Conservation (phyloP, 2,113 vertebrate species). For the Poeciliopsis retropinna region DNA sequence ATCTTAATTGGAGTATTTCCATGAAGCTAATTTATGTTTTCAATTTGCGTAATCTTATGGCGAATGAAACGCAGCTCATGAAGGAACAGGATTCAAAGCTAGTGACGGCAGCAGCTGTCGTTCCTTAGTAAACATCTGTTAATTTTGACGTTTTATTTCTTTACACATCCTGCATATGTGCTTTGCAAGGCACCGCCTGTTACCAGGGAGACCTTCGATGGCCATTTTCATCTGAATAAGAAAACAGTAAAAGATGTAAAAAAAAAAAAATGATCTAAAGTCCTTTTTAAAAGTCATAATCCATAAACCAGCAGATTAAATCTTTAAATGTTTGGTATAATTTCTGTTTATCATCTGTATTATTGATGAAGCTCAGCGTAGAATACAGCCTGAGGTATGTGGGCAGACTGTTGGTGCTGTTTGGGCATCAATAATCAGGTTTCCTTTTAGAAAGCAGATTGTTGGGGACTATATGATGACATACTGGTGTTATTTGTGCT, state of each 20-base stretch:
- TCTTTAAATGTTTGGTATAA: neutral
- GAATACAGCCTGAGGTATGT: neutral
- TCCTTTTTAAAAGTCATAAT: neutral
- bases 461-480: no score
- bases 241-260: slow-evolving; percentile 8
- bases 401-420: neutral
- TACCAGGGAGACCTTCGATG: slow-evolving; percentile 16
- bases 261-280: slow-evolving; percentile 2
- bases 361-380: neutral
- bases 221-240: slow-evolving; percentile 22
- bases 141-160: slow-evolving; percentile 38
- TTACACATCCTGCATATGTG: slow-evolving; percentile 24
- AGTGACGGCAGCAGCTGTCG: slow-evolving; percentile 1
- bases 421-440: neutral
- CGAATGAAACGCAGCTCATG: neutral
- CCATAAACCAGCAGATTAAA: neutral
- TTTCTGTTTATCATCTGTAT: neutral
- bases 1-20: no score
- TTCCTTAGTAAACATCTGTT: slow-evolving; percentile 12
- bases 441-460: no score
- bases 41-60: no score
- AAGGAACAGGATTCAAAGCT: neutral
- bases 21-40: no score
- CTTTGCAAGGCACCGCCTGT: slow-evolving; percentile 32
- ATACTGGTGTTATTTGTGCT: no score